A percentile compares a stretch with the other conserved stretches of the same genome.
Conservation (phyloP, 1,140 invertebrate genomes). For the Gryon sp. region DNA sequence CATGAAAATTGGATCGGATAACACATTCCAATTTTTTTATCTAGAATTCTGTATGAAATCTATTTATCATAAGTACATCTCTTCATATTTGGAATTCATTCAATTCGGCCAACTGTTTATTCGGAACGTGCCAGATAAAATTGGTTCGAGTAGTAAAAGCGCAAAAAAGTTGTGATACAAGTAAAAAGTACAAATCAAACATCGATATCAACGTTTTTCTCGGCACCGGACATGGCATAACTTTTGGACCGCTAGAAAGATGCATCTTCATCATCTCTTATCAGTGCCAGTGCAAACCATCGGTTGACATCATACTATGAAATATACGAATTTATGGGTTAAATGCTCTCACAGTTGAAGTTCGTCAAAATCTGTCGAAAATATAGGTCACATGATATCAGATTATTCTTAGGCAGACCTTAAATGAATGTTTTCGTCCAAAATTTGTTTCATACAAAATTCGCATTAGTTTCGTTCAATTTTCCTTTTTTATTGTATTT, state of each 20-base stretch:
- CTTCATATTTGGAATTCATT: constrained; percentile 23
- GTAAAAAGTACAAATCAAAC: constrained; percentile 44
- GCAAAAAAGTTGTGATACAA: constrained; percentile 19
- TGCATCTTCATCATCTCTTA: constrained; percentile 62
- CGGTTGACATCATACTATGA: constrained; percentile 20
- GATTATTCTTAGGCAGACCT: neutral
- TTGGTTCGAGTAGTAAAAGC: neutral
- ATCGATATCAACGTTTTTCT: constrained; percentile 39
- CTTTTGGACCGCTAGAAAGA: constrained; percentile 44
- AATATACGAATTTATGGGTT: constrained; percentile 48
- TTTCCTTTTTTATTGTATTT: no score
- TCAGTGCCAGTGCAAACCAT: constrained; percentile 32
- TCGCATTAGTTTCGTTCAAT: no score
- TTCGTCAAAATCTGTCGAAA: constrained; percentile 31
- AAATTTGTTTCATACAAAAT: no score
- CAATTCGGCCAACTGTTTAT: constrained; percentile 39
- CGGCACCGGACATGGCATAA: constrained; percentile 27
- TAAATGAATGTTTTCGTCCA: no score
- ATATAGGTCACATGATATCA: no score
- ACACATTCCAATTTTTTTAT: neutral
- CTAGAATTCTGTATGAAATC: constrained; percentile 4
- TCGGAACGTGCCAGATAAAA: constrained; percentile 27
- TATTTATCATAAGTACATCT: constrained; percentile 45
- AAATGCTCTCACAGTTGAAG: constrained; percentile 24
- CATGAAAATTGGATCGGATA: constrained; percentile 23